A percentile compares a stretch with the other conserved stretches of the same genome.
Conservation (phyloP, 2,797 vertebrate species). For the Sphenodon punctatus region DNA sequence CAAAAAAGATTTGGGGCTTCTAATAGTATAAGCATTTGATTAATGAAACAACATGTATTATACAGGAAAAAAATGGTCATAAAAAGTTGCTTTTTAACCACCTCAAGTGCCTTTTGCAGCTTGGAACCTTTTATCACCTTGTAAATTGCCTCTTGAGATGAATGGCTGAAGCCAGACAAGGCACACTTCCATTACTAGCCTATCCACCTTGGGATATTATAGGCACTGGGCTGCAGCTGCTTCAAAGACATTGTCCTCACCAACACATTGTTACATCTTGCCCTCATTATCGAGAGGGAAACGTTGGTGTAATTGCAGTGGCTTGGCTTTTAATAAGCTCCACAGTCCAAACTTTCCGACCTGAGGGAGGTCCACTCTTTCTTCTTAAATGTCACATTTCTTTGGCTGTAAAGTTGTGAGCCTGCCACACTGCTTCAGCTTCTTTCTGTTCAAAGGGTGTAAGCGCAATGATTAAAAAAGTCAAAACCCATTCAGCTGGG, state of each 20-base stretch:
- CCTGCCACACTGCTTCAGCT: slow-evolving; percentile 28
- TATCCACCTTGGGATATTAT: slow-evolving; percentile 52
- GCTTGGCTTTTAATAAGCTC: slow-evolving; percentile 62
- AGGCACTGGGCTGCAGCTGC: slow-evolving; percentile 55
- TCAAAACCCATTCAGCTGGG: slow-evolving; percentile 1
- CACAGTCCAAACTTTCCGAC: slow-evolving; percentile 27
- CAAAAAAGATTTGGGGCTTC: slow-evolving; percentile 68
- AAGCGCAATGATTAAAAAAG: too few relatives aligned
- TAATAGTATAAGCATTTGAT: slow-evolving; percentile 81
- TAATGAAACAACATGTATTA: slow-evolving; percentile 77
- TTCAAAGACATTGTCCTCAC: slow-evolving; percentile 65
- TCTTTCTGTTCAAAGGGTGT: slow-evolving; percentile 1
- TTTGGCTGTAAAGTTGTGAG: slow-evolving; percentile 25
- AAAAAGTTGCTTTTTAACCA: slow-evolving; percentile 76
- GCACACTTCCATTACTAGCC: slow-evolving; percentile 65
- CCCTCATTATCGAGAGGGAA: slow-evolving; percentile 57
- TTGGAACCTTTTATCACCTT: slow-evolving; percentile 81
- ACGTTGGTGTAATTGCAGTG: slow-evolving; percentile 49
- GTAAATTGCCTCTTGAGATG: slow-evolving; percentile 76
- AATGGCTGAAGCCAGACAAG: slow-evolving; percentile 67
- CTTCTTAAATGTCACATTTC: slow-evolving; percentile 19
- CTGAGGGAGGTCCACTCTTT: slow-evolving; percentile 48
- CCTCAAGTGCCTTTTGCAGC: slow-evolving; percentile 75
- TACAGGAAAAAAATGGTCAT: slow-evolving; percentile 74
- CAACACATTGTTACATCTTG: slow-evolving; percentile 70